Evolutionary conservation across 2,113 vertebrate genomes (phyloP).

Genomic region (Aphyosemion australe): DNA sequence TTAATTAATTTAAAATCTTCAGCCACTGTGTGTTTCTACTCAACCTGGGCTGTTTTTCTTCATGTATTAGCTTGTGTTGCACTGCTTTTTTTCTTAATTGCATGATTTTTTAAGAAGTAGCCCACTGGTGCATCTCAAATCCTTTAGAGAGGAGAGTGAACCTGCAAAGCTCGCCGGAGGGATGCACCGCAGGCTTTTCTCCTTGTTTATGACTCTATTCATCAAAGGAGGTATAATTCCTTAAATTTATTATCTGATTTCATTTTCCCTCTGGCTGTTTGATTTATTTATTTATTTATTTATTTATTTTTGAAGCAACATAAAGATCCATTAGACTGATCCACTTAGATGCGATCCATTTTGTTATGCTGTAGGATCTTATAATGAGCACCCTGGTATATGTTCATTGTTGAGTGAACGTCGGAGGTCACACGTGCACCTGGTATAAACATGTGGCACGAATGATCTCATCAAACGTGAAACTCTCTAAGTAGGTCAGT

Average conservation of each 20-base stretch:
- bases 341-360: background rate
- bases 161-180: background rate
- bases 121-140: background rate
- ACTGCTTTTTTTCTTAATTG: background rate
- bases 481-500: background rate
- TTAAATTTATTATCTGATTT: conserved; percentile 10
- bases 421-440: background rate
- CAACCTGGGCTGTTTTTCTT: background rate
- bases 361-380: background rate
- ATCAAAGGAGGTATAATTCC: conserved; percentile 5
- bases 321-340: background rate
- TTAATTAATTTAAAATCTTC: conserved; percentile 46
- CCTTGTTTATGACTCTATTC: conserved; percentile 15
- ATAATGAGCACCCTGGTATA: conserved; percentile 2
- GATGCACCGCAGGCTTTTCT: background rate
- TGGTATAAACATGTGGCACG: background rate
- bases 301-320: background rate
- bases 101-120: conserved; percentile 1
- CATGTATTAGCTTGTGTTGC: conserved; percentile 2
- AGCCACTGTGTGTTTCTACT: conserved; percentile 10
- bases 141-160: conserved; percentile 8
- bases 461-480: background rate
- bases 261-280: conserved; percentile 2
- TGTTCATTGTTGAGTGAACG: conserved; percentile 15
- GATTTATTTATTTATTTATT: background rate